Evolutionary conservation across 30 jellyfish, hydroid and myxozoan species (phyloP).

Genomic region (Mastigias papua): DNA sequence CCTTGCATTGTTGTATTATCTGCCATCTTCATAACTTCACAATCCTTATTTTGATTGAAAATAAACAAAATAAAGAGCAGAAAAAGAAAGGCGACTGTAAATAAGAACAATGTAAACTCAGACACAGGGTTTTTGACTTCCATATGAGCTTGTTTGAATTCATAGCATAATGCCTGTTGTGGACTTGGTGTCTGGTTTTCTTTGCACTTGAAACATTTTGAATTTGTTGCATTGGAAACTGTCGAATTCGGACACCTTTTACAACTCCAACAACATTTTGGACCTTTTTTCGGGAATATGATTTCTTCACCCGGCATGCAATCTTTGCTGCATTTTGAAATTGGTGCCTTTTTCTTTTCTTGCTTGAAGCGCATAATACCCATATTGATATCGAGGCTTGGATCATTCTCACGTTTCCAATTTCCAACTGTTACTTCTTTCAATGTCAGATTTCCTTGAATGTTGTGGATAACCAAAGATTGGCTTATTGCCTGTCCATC

Average conservation of each 20-base stretch:
- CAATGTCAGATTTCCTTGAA: slow-evolving; percentile 60
- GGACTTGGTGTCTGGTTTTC: slow-evolving; percentile 77
- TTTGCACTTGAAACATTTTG: slow-evolving; percentile 79
- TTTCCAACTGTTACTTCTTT: slow-evolving; percentile 52
- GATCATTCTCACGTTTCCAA: slow-evolving; percentile 66
- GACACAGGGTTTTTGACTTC: slow-evolving; percentile 80
- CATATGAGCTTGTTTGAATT: slow-evolving; percentile 59
- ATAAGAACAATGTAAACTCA: slow-evolving; percentile 75
- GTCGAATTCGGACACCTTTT: slow-evolving; percentile 78
- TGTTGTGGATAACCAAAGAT: slow-evolving; percentile 56
- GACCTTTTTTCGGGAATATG: slow-evolving; percentile 36
- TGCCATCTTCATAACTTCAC: slow-evolving; percentile 80
- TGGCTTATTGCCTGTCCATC: slow-evolving; percentile 50
- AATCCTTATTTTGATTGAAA: slow-evolving; percentile 85
- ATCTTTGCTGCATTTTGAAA: slow-evolving; percentile 77
- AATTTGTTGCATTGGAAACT: slow-evolving; percentile 79
- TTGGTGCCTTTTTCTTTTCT: slow-evolving; percentile 69
- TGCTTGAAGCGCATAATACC: slow-evolving; percentile 76
- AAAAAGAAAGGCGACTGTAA: slow-evolving; percentile 76
- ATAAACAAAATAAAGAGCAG: slow-evolving; percentile 84
- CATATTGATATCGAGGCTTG: slow-evolving; percentile 32
- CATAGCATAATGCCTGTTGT: slow-evolving; percentile 67
- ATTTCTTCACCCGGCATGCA: slow-evolving; percentile 83
- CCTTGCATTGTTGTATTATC: slow-evolving; percentile 71
- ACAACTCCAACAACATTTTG: slow-evolving; percentile 92